Evolutionary conservation across 2,797 vertebrate species (phyloP), one percentile per base, ranked within the genome.

Genomic region (Aotus griseimembra): DNA sequence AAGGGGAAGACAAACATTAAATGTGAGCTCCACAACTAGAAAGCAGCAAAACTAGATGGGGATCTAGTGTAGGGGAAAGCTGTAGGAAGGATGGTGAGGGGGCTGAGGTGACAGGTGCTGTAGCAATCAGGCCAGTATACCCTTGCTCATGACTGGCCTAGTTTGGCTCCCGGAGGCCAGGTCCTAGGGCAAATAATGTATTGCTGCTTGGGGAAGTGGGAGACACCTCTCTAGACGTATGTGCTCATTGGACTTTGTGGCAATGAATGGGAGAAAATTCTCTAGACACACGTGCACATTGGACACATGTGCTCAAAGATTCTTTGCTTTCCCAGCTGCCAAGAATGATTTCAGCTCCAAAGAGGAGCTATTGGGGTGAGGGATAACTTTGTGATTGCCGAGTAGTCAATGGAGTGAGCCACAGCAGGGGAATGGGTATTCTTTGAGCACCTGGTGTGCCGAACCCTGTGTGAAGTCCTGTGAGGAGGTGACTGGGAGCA

Each of bases 321-420:
- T 90, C 15, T 86, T 91, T 79, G 77, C 30, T 28, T 94, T 92
- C 90, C 46, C 48, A 87, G 70, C 9, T 70, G 36, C 33, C 17
- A 39, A 11, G 5, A 86, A 70, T 90, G 70, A 96, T 57, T 67
- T 85, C 17, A 95, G 55, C n/a, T 93, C n/a, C 88, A 73, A 94
- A 96, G 64, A 93, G n/a, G 46, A 88, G 48, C 20, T 52, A 48
- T 64, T 90, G 15, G 8, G 39, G 22, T 93, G 96, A 90, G 84
- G 9, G 90, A 88, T 48, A 77, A 46, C 17, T 85, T 88, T 97
- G 57, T 24, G 46, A 81, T 93, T 96, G 64, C 92, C 44, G 14
- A 89, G 46, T 24, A 83, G 79, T 82, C 19, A 82, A 33, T 88
- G 13, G 28, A 33, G 28, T 82, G n/a, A 75, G 46, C n/a, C n/a